phyloP scores from a whole-genome alignment of 2,797 vertebrate genomes.

The Phataginus tricuspis region DNA sequence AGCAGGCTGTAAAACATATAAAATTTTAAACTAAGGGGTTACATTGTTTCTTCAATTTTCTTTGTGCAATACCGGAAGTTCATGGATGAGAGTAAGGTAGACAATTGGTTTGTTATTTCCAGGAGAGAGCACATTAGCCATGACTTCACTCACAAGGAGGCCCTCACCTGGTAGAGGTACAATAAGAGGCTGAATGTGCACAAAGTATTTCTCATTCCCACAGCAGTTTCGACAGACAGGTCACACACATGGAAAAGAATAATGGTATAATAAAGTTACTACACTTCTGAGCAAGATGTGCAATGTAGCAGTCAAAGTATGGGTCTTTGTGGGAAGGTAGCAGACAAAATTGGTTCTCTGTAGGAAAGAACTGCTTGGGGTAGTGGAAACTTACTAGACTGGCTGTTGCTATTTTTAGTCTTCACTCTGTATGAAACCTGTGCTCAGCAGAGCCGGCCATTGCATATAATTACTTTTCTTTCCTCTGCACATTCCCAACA shows the following conservation, averaged over 20 bases:
- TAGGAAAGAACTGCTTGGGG: constrained; percentile 38
- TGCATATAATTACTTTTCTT: constrained; percentile 52
- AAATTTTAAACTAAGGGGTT: constrained; percentile 71
- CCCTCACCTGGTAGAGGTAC: not conserved
- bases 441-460: not conserved
- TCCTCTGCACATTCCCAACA: constrained; percentile 1
- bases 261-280: constrained; percentile 59
- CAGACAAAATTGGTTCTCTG: constrained; percentile 47
- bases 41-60: constrained; percentile 41
- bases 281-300: constrained; percentile 51
- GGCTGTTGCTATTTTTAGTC: constrained; percentile 58
- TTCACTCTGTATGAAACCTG: not conserved
- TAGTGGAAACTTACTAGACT: constrained; percentile 2
- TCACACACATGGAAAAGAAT: constrained; percentile 24
- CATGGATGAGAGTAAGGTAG: not conserved
- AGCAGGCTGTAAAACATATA: constrained; percentile 57
- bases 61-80: constrained; percentile 43
- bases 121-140: constrained; percentile 3
- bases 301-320: not conserved
- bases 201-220: constrained; percentile 23
- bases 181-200: constrained; percentile 22
- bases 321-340: constrained; percentile 41
- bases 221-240: constrained; percentile 51
- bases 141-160: constrained; percentile 13
- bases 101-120: constrained; percentile 34